Conservation (phyloP, 2,797 vertebrate species). For the Neopelma chrysocephalum region DNA sequence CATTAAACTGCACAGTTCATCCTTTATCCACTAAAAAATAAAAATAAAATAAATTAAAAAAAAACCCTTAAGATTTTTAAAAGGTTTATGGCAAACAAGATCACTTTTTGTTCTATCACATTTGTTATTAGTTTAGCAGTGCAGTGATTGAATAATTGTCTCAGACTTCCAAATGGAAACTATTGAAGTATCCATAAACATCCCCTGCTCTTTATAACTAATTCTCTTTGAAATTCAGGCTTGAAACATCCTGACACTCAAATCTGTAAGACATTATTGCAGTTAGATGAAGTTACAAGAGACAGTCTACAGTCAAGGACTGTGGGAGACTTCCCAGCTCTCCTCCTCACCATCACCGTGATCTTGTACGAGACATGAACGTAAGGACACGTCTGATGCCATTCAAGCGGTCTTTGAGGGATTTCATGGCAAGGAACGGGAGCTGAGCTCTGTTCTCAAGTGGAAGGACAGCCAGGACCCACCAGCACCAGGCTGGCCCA, state of each 20-base stretch:
- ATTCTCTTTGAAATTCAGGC: slow-evolving; percentile 41
- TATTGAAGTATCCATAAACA: slow-evolving; percentile 53
- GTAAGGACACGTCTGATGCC: slow-evolving; percentile 78
- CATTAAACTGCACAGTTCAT: slow-evolving; percentile 71
- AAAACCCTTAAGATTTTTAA: slow-evolving; percentile 36
- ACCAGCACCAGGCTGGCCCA: slow-evolving; percentile 86
- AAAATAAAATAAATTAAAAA: slow-evolving; percentile 61
- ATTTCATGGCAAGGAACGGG: slow-evolving; percentile 82
- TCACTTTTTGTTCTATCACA: slow-evolving; percentile 67
- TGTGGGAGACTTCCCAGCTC: background rate
- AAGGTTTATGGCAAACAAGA: slow-evolving; percentile 66
- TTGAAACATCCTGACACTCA: slow-evolving; percentile 26
- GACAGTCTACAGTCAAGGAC: slow-evolving; percentile 30
- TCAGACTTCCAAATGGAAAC: slow-evolving; percentile 54
- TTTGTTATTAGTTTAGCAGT: slow-evolving; percentile 65
- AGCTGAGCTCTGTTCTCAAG: slow-evolving; percentile 83
- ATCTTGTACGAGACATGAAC: slow-evolving; percentile 75
- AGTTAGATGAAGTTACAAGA: slow-evolving; percentile 66
- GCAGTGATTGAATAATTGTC: slow-evolving; percentile 65
- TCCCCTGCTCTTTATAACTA: slow-evolving; percentile 49
- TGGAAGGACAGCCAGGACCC: slow-evolving; percentile 82
- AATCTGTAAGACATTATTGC: slow-evolving; percentile 74
- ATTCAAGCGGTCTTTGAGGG: slow-evolving; percentile 79
- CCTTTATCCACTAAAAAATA: slow-evolving; percentile 62
- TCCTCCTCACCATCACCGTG: slow-evolving; percentile 48